phyloP scores from a whole-genome alignment of 2,888 invertebrate species.

The Pollenia labialis region DNA sequence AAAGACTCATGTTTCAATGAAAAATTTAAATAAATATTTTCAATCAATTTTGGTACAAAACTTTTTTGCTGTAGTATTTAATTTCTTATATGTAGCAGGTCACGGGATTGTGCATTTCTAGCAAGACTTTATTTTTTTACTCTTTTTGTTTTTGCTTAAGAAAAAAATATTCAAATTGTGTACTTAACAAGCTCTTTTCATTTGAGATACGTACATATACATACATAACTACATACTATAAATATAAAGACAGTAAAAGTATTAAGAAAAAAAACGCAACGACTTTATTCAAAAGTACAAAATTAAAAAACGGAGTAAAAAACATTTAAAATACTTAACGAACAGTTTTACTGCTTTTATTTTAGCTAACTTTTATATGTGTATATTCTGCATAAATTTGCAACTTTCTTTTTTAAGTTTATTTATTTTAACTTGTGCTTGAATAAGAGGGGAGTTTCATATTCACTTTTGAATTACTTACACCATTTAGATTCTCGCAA shows the following conservation, averaged over 20 bases:
- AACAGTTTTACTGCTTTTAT: constrained; percentile 55
- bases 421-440: not conserved
- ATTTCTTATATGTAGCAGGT: not conserved
- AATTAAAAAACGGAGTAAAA: constrained; percentile 16
- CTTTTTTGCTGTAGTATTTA: constrained; percentile 1
- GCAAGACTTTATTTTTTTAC: not conserved
- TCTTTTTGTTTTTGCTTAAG: not conserved
- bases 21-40: constrained; percentile 47
- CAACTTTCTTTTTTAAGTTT: constrained; percentile 30
- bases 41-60: constrained; percentile 37
- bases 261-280: not conserved
- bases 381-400: constrained; percentile 64
- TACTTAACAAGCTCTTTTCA: constrained; percentile 58
- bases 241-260: constrained; percentile 17
- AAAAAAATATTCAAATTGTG: constrained; percentile 51
- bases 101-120: not conserved
- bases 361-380: constrained; percentile 52
- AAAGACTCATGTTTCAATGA: constrained; percentile 1
- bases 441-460: not conserved
- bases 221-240: no score
- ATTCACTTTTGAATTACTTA: no score
- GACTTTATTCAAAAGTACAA: constrained; percentile 2
- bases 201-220: not conserved
- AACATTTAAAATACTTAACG: constrained; percentile 57
- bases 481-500: no score